Evolutionary conservation across 2,797 vertebrate genomes (phyloP).

Genomic region (Ispidina picta): DNA sequence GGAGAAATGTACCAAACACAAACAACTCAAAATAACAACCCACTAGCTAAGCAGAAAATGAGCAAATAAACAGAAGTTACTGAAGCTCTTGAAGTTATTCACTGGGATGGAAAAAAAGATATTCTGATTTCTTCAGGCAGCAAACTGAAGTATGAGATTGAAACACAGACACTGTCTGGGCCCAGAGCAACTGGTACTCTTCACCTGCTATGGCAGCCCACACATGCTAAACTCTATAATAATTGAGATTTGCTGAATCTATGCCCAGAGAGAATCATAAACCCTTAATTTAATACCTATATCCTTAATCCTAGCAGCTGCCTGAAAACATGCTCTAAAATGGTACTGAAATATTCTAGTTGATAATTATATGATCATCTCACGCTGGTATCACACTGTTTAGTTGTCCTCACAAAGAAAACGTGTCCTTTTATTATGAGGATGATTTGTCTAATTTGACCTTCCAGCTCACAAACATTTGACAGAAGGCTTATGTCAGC

Average conservation of each 20-base stretch:
- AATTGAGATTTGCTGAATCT: not conserved
- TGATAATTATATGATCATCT: not conserved
- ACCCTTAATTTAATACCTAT: not conserved
- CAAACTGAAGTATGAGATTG: not conserved
- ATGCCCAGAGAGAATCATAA: not conserved
- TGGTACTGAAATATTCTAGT: not conserved
- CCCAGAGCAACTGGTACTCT: not conserved
- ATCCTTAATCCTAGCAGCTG: not conserved
- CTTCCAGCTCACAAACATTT: not conserved
- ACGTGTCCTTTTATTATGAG: not conserved
- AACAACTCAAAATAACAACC: not conserved
- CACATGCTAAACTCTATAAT: not conserved
- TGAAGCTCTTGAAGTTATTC: not conserved
- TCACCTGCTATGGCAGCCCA: not conserved
- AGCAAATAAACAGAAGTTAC: not conserved
- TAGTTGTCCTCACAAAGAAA: not conserved
- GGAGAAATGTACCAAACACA: not conserved
- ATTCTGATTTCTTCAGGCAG: not conserved
- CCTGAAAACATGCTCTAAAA: not conserved
- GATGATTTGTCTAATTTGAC: not conserved
- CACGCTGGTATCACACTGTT: not conserved
- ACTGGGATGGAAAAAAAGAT: not conserved
- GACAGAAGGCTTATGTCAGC: not conserved
- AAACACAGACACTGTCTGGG: not conserved
- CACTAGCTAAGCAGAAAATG: constrained; percentile 5